Base-by-base conservation (phyloP, 2,113 vertebrate species). In the Zosterops hypoxanthus region DNA sequence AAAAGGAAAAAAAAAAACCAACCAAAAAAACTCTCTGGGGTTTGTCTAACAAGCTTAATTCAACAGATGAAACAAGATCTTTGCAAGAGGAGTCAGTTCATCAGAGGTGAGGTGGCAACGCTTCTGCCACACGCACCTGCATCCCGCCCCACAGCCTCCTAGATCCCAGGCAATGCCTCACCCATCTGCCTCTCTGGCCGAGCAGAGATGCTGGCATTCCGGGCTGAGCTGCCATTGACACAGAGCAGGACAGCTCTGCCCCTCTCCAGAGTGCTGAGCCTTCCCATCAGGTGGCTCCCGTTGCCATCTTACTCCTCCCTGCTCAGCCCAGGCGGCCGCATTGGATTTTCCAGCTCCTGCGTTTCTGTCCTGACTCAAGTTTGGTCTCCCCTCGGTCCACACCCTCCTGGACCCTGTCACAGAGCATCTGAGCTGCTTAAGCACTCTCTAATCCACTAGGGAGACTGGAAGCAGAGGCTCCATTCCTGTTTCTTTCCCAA, bases 321-420 rank as follows among this genome's bases (percentile, higher is more conserved):
- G 31, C 4, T 0, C 0, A 4, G 49, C 26, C 29, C 24, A 5
- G 11, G 7, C 0, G 1, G 36, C 23, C 10, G 1, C 0, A 2
- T 9, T 72, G 42, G 24, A 17, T 56, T 64, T 41, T 34, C 46
- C 47, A 12, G 25, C 34, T 76, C 28, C 41, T 2, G 1, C 16
- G 46, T 11, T 70, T 75, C 29, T 56, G 1, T 13, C 4, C 2
- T 19, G 28, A 33, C 21, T 36, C 17, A 44, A 14, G 55, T 5
- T 19, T 2, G 0, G 26, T 28, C 4, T 8, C 4, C 1, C 0
- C 1, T 7, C 2, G 1, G 5, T 34, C 15, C 69, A 8, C 39
- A 29, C 34, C 9, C 20, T 73, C 28, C 59, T 29, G 44, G 56
- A 36, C 12, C 33, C 20, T 61, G 36, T 34, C 71, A 46, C 55